Base-by-base conservation (phyloP, 1,140 invertebrate species). In the Globodera ellingtonae region DNA sequence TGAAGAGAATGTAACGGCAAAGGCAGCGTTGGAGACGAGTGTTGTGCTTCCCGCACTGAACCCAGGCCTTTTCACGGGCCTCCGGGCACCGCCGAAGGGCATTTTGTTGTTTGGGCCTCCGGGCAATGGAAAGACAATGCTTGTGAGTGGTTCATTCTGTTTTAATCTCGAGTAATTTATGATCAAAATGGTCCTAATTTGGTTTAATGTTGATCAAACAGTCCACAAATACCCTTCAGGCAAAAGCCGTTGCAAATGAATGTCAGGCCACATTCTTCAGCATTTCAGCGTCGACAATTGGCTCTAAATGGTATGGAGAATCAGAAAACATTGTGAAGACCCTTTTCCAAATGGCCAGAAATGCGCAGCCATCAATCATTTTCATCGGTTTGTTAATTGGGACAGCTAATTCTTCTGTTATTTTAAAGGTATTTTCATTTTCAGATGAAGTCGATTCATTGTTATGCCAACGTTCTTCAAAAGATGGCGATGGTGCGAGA, bases 41-140 rank as follows among this genome's bases (percentile, higher is more conserved):
- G 77, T 78, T 52, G 52, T 78, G 18, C 70, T 83, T 44, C 81
- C 81, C 18, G 21, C 81, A 7, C 18, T 81, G 8, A 82, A 82
- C 79, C 88, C 87, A 35, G 35, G 66, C 67, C 76, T 97, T 84
- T 99, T 98, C 89, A 96, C 93, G 47, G 97, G 97, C 1, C 90
- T 98, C 6, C 90, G 96, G 79, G 92, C 94, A 77, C 96, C 96
- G 13, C 95, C 95, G 0, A 96, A 95, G 90, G 97, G 96, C 18
- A 93, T 99, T 71, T 90, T 98, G 69, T 89, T 98, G 13, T 98
- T 98, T 91, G 96, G 96, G 0, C 96, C 96, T 13, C 96, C 96
- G 5, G 96, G 95, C 65, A 89, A 89, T 9, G 95, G 95, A 3
- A 96, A 96, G 91, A 96, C 95, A 1, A 91, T 96, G n/a, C 94